phyloP scores from a whole-genome alignment of 2,888 invertebrate species.

The Clistopyga incitator region DNA sequence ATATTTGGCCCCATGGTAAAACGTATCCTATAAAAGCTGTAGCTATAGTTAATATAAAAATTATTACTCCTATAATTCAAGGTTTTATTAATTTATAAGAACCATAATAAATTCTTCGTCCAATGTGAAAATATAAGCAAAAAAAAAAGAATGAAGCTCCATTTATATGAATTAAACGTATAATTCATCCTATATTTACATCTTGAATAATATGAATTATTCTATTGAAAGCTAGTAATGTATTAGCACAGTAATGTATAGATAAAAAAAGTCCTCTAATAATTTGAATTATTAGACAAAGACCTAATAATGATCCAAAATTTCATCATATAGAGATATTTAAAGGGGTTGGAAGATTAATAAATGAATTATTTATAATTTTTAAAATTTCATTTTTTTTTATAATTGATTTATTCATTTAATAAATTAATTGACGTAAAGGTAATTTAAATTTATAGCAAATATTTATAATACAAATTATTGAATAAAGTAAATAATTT shows the following conservation, averaged over 20 bases:
- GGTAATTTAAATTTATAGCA: constrained; percentile 43
- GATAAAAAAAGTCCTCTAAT: constrained; percentile 89
- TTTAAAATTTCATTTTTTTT: constrained; percentile 82
- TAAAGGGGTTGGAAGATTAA: constrained; percentile 87
- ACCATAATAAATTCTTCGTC: constrained; percentile 87
- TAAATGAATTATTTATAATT: constrained; percentile 87
- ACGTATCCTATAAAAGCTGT: constrained; percentile 93
- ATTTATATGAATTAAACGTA: constrained; percentile 89
- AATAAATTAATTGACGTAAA: constrained; percentile 52
- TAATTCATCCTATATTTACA: constrained; percentile 89
- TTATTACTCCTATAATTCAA: constrained; percentile 88
- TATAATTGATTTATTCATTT: constrained; percentile 73
- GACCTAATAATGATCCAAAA: constrained; percentile 88
- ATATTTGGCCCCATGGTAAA: constrained; percentile 92
- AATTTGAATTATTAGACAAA: constrained; percentile 89
- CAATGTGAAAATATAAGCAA: constrained; percentile 89
- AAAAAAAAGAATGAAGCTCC: constrained; percentile 91
- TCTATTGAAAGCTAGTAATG: constrained; percentile 88
- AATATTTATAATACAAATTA: constrained; percentile 84
- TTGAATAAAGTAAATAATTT: constrained; percentile 87
- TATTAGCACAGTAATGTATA: constrained; percentile 89
- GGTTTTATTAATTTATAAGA: constrained; percentile 88
- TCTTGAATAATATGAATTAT: constrained; percentile 89
- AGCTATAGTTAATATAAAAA: constrained; percentile 89
- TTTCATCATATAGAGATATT: constrained; percentile 89